Conservation (phyloP, 1,140 invertebrate genomes). For the Euura lappo region DNA sequence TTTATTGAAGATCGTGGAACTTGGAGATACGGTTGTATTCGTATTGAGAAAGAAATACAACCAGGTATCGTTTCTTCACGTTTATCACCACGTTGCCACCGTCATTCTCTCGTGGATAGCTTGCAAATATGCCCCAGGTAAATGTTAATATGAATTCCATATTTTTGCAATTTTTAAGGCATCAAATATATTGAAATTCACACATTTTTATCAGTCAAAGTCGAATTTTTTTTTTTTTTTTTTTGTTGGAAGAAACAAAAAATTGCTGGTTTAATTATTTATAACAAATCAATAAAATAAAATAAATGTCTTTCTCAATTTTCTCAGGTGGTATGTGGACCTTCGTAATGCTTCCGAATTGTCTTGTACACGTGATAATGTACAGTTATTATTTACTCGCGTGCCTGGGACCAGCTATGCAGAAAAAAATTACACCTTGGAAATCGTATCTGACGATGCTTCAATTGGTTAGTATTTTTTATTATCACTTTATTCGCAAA, state of each 20-base stretch:
- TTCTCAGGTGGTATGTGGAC: constrained; percentile 56
- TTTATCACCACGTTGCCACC: constrained; percentile 76
- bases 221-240: not conserved
- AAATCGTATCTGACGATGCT: constrained; percentile 88
- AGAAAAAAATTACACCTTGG: constrained; percentile 84
- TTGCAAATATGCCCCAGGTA: constrained; percentile 71
- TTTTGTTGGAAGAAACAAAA: not conserved
- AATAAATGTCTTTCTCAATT: constrained; percentile 16
- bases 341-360: constrained; percentile 63
- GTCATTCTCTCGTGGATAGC: constrained; percentile 73
- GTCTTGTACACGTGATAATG: constrained; percentile 71
- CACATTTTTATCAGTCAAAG: not conserved
- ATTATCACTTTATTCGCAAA: too few species aligned
- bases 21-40: constrained; percentile 69
- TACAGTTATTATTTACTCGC: constrained; percentile 72
- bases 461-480: constrained; percentile 71
- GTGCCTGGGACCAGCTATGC: constrained; percentile 77
- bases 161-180: too few species aligned
- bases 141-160: not conserved
- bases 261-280: constrained; percentile 6
- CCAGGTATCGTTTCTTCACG: constrained; percentile 75
- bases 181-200: too few species aligned
- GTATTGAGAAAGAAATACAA: constrained; percentile 73
- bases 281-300: not conserved
- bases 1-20: constrained; percentile 57